These are phyloP conservation scores for Colistium nudipinnis DNA, from an alignment of 2,113 vertebrate species.

Conservation along the genomic window DNA sequence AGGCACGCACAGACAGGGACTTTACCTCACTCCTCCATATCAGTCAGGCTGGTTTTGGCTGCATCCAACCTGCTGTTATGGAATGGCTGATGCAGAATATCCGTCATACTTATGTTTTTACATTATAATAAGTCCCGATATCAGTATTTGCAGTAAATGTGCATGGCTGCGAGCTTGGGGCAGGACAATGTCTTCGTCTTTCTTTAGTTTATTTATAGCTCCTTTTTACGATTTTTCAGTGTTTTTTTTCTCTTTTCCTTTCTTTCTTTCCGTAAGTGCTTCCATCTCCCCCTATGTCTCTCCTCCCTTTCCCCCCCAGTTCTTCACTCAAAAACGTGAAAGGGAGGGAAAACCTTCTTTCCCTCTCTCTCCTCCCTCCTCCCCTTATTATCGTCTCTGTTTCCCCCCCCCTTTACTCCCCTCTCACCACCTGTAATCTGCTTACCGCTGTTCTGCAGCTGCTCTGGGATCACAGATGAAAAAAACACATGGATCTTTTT, in stretches of 20 bases:
- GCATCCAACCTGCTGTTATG: background rate
- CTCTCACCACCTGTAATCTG: slow-evolving; percentile 58
- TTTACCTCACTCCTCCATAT: slow-evolving; percentile 4
- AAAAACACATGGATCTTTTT: background rate
- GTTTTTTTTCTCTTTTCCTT: background rate
- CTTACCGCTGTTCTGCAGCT: slow-evolving; percentile 49
- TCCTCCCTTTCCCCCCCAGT: background rate
- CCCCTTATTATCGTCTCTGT: background rate
- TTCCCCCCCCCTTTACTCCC: background rate
- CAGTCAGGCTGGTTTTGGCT: slow-evolving; percentile 11
- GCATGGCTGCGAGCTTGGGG: background rate
- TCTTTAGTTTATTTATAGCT: background rate
- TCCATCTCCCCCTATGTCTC: background rate
- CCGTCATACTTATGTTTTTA: background rate
- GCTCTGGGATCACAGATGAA: slow-evolving; percentile 35
- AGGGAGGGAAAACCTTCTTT: too few relatives aligned
- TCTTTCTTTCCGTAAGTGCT: background rate
- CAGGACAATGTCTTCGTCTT: background rate
- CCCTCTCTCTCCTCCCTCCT: background rate
- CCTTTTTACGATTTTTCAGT: too few relatives aligned
- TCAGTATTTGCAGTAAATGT: background rate
- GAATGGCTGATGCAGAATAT: background rate
- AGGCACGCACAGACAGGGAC: background rate
- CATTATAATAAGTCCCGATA: background rate
- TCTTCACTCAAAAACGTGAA: background rate